Percentiles rank a stretch among this genome's conserved stretches.
phyloP scores from a whole-genome alignment of 2,797 vertebrate species.

The Ciconia nigra region DNA sequence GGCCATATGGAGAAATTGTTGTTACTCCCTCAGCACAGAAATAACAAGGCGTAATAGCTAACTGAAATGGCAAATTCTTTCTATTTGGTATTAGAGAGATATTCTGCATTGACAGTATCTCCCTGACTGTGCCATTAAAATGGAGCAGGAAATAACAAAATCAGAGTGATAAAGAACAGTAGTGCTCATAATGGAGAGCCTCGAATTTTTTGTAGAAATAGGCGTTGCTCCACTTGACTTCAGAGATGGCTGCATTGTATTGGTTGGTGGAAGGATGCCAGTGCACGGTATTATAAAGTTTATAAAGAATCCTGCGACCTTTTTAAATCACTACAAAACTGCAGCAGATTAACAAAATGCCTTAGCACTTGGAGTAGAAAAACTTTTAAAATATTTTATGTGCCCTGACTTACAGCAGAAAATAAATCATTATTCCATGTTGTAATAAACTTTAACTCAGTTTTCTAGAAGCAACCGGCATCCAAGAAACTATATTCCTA shows the following conservation, averaged over 20 bases:
- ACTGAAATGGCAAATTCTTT: not conserved
- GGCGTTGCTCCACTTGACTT: not conserved
- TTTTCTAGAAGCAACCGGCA: not conserved
- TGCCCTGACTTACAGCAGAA: not conserved
- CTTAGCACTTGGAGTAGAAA: not conserved
- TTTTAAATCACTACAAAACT: not conserved
- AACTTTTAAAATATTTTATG: not conserved
- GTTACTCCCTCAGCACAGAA: constrained; percentile 4
- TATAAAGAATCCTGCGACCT: not conserved
- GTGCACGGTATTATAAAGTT: not conserved
- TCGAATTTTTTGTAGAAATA: not conserved
- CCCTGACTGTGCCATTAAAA: not conserved
- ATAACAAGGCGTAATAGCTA: not conserved
- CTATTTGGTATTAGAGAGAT: not conserved
- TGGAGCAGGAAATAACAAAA: not conserved
- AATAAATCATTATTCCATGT: not conserved
- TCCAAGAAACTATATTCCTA: not conserved
- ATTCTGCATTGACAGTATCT: not conserved
- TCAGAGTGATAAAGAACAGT: not conserved
- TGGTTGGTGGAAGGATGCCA: not conserved
- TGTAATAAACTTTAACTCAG: not conserved
- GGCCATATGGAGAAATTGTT: not conserved
- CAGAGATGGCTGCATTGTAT: not conserved
- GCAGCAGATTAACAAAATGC: constrained; percentile 1
- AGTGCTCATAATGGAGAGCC: not conserved